A percentile compares a stretch with the other conserved stretches of the same genome.
phyloP scores from a whole-genome alignment of 2,797 vertebrate genomes.

The Falco concolor region DNA sequence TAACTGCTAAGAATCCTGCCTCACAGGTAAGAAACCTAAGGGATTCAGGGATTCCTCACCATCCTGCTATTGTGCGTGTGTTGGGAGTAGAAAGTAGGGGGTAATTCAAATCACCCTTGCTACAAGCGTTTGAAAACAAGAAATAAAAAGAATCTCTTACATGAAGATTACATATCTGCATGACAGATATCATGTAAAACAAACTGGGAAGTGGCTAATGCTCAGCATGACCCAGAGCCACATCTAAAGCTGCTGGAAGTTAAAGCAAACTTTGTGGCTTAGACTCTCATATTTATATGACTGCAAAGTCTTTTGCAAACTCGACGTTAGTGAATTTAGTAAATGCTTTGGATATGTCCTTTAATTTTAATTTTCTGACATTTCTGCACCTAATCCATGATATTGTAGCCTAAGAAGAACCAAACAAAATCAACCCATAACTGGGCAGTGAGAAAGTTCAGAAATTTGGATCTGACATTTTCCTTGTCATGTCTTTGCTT shows the following conservation, averaged over 20 bases:
- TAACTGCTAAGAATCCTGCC: not conserved
- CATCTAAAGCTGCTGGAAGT: not conserved
- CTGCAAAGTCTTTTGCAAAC: not conserved
- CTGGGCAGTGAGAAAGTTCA: not conserved
- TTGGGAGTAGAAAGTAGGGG: not conserved
- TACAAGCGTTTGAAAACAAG: not conserved
- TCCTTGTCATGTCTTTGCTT: not conserved
- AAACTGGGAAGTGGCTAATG: not conserved
- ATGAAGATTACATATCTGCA: not conserved
- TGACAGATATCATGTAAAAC: not conserved
- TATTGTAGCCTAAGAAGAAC: not conserved
- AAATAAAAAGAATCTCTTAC: not conserved
- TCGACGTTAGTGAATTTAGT: not conserved
- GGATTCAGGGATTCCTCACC: not conserved
- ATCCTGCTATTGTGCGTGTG: not conserved
- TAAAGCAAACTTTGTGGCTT: not conserved
- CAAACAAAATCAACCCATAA: not conserved
- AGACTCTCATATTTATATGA: not conserved
- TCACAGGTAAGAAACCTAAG: not conserved
- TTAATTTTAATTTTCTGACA: not conserved
- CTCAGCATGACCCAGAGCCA: not conserved
- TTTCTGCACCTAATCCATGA: not conserved
- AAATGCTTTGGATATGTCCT: not conserved
- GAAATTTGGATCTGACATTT: not conserved
- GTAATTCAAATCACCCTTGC: not conserved